Evolutionary conservation across 1,140 invertebrate genomes (phyloP), one percentile per base, ranked within the genome.

Genomic region (Pseudomyrmex concolor): DNA sequence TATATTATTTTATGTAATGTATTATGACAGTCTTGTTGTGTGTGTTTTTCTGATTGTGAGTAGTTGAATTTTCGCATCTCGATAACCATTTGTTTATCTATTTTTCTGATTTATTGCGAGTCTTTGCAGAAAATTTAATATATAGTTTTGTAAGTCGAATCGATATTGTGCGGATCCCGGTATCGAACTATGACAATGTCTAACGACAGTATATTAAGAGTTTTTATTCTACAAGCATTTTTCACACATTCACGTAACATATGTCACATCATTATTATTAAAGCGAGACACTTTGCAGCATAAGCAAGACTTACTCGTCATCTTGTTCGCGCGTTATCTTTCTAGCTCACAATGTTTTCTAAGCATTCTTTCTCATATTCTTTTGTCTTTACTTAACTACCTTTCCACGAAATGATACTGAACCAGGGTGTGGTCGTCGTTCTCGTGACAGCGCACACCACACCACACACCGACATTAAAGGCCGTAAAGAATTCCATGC

Each of bases 401-500:
- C 64, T 19, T 80, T 81, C 50, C 45, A 34, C 77, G 72, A 81
- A 34, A 60, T 80, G 54, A 71, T 76, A 77, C 64, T 67, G 51
- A 86, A 86, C 67, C 22, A 55, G 90, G 90, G 91, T 90, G 91
- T 90, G 87, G 88, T 63, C 73, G 63, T 9, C 51, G 17, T 54
- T 68, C 74, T 63, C 45, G 81, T 63, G 80, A 83, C 62, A 73
- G 62, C 71, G 15, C 17, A 57, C 10, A 57, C 10, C 54, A 67
- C 64, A 45, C 10, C 22, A 19, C 17, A 57, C 54, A 57, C 34
- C 25, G 22, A 55, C 63, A 50, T 13, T 68, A 81, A 82, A 85
- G 84, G 72, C 85, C 86, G 86, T 90, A 91, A 91, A 90, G 86
- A 91, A 92, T 93, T 92, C 91, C 89, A 88, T 89, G 86, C 77